Evolutionary conservation across 1,140 invertebrate genomes (phyloP).

Genomic region (Temnothorax nylanderi): DNA sequence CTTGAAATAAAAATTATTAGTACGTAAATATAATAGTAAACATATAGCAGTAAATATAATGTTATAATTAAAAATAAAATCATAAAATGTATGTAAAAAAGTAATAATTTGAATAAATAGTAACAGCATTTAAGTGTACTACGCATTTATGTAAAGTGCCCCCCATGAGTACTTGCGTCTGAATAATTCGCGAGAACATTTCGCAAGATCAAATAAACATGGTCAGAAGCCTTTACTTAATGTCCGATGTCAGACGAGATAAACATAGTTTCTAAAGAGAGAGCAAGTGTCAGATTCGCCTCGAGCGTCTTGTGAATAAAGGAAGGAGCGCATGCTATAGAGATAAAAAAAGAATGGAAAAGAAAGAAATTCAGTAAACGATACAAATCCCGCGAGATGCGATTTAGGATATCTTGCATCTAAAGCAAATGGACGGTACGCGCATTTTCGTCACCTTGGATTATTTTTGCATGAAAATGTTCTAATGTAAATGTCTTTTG

Average conservation of each 20-base stretch:
- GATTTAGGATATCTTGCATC: neutral
- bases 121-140: neutral
- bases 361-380: neutral
- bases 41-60: neutral
- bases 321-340: neutral
- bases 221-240: slow-evolving; percentile 21
- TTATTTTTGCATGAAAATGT: neutral
- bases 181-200: slow-evolving; percentile 28
- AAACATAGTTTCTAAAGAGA: neutral
- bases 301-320: slow-evolving; percentile 5
- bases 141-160: slow-evolving; percentile 17
- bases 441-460: neutral
- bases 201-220: slow-evolving; percentile 9
- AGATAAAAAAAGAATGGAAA: neutral
- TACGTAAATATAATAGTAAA: neutral
- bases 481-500: neutral
- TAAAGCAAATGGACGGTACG: neutral
- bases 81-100: neutral
- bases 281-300: neutral
- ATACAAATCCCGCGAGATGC: slow-evolving; percentile 5
- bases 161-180: slow-evolving; percentile 5
- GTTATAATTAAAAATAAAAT: neutral
- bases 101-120: neutral
- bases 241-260: slow-evolving; percentile 10
- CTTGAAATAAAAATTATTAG: neutral